Conservation (phyloP, 2,113 vertebrate species). For the Trematomus loennbergii region DNA sequence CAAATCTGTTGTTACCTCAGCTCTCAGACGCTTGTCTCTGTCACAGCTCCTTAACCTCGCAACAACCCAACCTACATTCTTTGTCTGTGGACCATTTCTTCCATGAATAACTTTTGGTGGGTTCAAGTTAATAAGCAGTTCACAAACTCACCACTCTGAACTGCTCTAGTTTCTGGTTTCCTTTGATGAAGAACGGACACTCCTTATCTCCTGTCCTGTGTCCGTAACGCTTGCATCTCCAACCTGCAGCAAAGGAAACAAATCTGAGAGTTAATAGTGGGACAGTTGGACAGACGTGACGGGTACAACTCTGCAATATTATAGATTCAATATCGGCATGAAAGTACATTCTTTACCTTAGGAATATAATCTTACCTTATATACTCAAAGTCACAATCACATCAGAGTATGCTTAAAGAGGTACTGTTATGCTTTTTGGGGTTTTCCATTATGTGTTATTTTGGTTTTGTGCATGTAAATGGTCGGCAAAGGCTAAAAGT, state of each 20-base stretch:
- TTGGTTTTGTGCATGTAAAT: too few species aligned
- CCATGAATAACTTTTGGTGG: constrained; percentile 4
- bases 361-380: background rate
- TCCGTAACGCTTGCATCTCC: constrained; percentile 96
- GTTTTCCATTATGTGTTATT: too few species aligned
- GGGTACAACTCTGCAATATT: background rate
- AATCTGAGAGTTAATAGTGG: background rate
- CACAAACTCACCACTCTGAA: constrained; percentile 93
- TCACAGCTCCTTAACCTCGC: background rate
- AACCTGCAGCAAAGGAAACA: constrained; percentile 84
- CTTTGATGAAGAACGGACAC: constrained; percentile 98
- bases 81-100: background rate
- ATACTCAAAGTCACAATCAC: too few species aligned
- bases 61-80: background rate
- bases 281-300: too few species aligned
- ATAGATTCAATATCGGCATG: background rate
- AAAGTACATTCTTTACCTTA: background rate
- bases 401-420: too few species aligned
- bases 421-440: too few species aligned
- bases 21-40: constrained; percentile 16
- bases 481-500: too few species aligned
- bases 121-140: background rate
- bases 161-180: constrained; percentile 98
- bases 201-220: constrained; percentile 96
- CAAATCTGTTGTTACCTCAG: background rate